These are phyloP conservation scores for Pteruthius melanotis DNA, from an alignment of 2,113 vertebrate species.

Conservation along the genomic window DNA sequence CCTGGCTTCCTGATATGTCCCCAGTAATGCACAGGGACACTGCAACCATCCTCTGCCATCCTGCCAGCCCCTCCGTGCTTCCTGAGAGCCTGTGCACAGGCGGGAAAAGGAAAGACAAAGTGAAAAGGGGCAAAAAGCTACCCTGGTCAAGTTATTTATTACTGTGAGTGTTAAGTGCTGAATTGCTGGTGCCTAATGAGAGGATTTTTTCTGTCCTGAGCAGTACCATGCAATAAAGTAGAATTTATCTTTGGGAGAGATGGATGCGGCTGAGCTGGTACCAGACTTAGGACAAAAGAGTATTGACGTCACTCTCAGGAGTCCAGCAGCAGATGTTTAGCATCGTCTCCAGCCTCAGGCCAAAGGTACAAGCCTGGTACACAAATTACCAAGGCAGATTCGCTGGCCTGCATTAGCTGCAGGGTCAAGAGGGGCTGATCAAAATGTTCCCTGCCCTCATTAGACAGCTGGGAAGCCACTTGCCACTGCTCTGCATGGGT, in stretches of 20 bases:
- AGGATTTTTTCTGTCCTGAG: background rate
- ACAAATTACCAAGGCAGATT: background rate
- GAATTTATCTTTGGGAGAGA: background rate
- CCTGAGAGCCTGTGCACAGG: rapidly evolving
- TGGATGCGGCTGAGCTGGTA: background rate
- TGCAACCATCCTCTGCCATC: background rate
- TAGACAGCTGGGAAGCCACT: background rate
- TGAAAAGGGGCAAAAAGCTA: background rate
- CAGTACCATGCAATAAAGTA: background rate
- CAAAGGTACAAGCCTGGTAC: background rate
- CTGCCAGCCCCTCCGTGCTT: background rate
- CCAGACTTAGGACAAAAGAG: background rate
- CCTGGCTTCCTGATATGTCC: background rate
- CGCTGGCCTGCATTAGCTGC: rapidly evolving
- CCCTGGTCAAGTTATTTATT: background rate
- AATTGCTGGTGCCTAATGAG: background rate
- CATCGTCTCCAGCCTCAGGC: background rate
- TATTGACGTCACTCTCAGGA: background rate
- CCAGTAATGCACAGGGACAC: background rate
- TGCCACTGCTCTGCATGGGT: rapidly evolving
- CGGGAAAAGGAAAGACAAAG: background rate
- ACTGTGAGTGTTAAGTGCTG: background rate
- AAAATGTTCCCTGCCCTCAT: background rate
- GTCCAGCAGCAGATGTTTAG: background rate
- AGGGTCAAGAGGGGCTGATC: background rate